Base-by-base conservation (phyloP, 1,140 invertebrate species). In the Formica selysi region DNA sequence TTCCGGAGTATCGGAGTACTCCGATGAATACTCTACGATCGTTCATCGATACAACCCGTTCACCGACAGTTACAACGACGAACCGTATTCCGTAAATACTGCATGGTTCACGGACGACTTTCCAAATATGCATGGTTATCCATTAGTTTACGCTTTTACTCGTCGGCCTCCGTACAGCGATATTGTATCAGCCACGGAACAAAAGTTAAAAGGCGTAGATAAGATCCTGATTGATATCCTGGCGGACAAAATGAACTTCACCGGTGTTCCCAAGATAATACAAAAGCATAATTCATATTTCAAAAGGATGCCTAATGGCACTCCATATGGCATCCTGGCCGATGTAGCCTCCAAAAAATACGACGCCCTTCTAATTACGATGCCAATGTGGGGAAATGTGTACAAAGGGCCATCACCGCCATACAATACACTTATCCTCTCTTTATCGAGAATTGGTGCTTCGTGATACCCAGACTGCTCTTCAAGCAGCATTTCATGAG, bases 181-280 rank as follows among this genome's bases (percentile, higher is more conserved):
- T 0, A 19, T 67, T 10, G 13, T 51, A 22, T 36, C 29, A 22
- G 48, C 7, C 7, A 11, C 44, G 19, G 41, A 29, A 51, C 10
- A 36, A 0, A 29, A 79, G 1, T 10, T 67, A 7, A 79, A 38
- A 67, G 76, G 61, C 29, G 2, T 67, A 6, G 76, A 79, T 3
- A 32, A 36, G 13, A 11, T 38, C 11, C 2, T 79, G 22, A 51
- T 1, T 26, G 11, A 67, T 5, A 36, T 8, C 1, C 26, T 79
- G 26, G 61, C 61, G 3, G n/a, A 79, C 1, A 65, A 67, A 36
- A 79, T 78, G 59, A 79, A 79, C 8, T 79, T 67, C 4, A 79
- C 26, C 13, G 13, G 19, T 4, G 1, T 79, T 5, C 26, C n/a
- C 8, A 26, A 79, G 7, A 13, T 65, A 22, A n/a, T 78, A 38